These are phyloP conservation scores for Sitodiplosis mosellana DNA, from an alignment of 1,140 invertebrate species.

Conservation along the genomic window DNA sequence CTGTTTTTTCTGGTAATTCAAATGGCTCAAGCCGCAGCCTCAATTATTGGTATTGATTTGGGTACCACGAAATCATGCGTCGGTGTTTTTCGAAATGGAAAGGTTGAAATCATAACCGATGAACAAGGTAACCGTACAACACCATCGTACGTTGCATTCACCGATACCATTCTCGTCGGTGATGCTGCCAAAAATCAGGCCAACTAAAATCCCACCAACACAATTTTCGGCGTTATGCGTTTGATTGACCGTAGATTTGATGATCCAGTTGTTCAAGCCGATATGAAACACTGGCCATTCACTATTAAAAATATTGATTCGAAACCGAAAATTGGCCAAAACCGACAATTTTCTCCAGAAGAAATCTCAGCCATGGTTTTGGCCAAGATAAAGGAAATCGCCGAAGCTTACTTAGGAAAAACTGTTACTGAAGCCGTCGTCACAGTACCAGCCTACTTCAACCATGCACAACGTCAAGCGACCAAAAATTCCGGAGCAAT, in stretches of 20 bases:
- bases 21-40: slow-evolving; percentile 24
- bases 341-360: slow-evolving; percentile 60
- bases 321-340: slow-evolving; percentile 58
- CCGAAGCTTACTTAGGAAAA: slow-evolving; percentile 33
- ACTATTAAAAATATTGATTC: slow-evolving; percentile 41
- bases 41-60: slow-evolving; percentile 53
- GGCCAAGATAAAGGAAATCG: slow-evolving; percentile 55
- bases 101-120: slow-evolving; percentile 83
- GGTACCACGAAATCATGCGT: slow-evolving; percentile 69
- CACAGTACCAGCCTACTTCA: slow-evolving; percentile 50
- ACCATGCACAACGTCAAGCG: slow-evolving; percentile 45
- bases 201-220: slow-evolving; percentile 71
- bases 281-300: slow-evolving; percentile 69
- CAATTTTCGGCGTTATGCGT: slow-evolving; percentile 68
- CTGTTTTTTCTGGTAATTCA: neutral
- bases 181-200: slow-evolving; percentile 73
- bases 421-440: slow-evolving; percentile 43
- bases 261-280: slow-evolving; percentile 52
- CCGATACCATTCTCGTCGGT: slow-evolving; percentile 70
- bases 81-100: slow-evolving; percentile 60
- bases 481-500: slow-evolving; percentile 61
- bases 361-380: slow-evolving; percentile 78
- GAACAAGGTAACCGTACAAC: slow-evolving; percentile 84
- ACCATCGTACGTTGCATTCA: slow-evolving; percentile 81
- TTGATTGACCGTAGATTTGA: slow-evolving; percentile 58